Percentiles rank a stretch among this genome's conserved stretches.
Conservation (phyloP, 23 tunicate genomes). For the Aplidium turbinatum region DNA sequence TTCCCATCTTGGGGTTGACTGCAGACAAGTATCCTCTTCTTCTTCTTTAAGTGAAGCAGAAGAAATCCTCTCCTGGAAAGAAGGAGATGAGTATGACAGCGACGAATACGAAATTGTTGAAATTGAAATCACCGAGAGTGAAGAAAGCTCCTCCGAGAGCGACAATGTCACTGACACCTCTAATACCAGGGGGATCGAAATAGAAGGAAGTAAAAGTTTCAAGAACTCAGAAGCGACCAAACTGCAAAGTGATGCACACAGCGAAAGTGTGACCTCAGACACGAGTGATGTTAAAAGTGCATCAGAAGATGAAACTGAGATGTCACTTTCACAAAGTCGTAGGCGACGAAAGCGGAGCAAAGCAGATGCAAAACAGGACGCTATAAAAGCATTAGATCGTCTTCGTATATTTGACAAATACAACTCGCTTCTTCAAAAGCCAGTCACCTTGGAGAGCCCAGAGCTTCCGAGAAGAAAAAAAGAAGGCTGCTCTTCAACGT, state of each 20-base stretch:
- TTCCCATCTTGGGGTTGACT: too few species aligned
- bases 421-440: neutral
- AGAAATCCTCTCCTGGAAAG: conserved; percentile 69
- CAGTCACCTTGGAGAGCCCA: neutral
- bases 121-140: conserved; percentile 64
- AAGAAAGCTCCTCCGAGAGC: conserved; percentile 9
- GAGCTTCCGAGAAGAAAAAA: neutral
- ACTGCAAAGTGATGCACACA: too few species aligned
- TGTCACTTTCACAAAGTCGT: too few species aligned
- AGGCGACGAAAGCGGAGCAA: too few species aligned
- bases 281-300: neutral
- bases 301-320: neutral
- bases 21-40: too few species aligned
- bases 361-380: conserved; percentile 9
- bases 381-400: conserved; percentile 12
- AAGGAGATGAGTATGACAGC: conserved; percentile 82
- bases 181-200: too few species aligned
- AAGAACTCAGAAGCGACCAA: too few species aligned
- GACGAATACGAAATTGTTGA: conserved; percentile 95
- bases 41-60: too few species aligned
- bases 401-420: conserved; percentile 9
- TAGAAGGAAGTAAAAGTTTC: too few species aligned
- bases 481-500: neutral
- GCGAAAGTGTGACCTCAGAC: neutral
- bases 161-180: too few species aligned